phyloP scores from a whole-genome alignment of 1,140 invertebrate species.

The Zaprionus africanus region DNA sequence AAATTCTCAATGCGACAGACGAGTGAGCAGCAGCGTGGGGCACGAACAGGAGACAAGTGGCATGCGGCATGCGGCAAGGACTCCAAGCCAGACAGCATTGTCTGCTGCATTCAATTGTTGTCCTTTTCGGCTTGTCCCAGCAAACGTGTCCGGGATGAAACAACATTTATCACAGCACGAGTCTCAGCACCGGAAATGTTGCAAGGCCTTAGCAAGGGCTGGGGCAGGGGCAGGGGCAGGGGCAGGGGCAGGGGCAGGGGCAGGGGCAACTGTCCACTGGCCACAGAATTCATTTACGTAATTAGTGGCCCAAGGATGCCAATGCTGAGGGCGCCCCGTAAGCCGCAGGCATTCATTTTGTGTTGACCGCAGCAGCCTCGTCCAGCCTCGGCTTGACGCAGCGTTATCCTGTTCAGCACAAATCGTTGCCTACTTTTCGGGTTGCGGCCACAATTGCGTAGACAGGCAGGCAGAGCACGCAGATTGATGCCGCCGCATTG shows the following conservation, averaged over 20 bases:
- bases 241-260: not conserved
- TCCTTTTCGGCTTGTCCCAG: not conserved
- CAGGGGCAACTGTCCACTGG: conserved; percentile 1
- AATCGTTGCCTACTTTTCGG: conserved; percentile 30
- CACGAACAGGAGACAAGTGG: conserved; percentile 29
- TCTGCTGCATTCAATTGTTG: conserved; percentile 49
- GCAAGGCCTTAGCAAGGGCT: not conserved
- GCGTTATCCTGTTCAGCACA: conserved; percentile 19
- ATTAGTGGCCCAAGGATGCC: conserved; percentile 71
- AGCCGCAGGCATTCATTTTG: conserved; percentile 34
- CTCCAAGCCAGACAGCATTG: conserved; percentile 43
- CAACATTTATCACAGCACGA: conserved; percentile 43
- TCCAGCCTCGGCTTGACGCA: conserved; percentile 4
- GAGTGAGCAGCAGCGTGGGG: conserved; percentile 28
- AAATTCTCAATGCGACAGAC: conserved; percentile 74
- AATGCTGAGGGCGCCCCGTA: conserved; percentile 20
- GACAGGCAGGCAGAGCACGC: not conserved
- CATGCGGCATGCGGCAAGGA: conserved; percentile 27
- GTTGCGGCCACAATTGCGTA: not conserved
- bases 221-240: not conserved
- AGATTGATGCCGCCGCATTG: conserved; percentile 22
- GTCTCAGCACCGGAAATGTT: conserved; percentile 29
- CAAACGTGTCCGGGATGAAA: conserved; percentile 13
- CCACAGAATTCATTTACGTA: conserved; percentile 76
- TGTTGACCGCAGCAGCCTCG: conserved; percentile 62